Conservation (phyloP, 2,113 vertebrate species). For the Gallinago undulata region DNA sequence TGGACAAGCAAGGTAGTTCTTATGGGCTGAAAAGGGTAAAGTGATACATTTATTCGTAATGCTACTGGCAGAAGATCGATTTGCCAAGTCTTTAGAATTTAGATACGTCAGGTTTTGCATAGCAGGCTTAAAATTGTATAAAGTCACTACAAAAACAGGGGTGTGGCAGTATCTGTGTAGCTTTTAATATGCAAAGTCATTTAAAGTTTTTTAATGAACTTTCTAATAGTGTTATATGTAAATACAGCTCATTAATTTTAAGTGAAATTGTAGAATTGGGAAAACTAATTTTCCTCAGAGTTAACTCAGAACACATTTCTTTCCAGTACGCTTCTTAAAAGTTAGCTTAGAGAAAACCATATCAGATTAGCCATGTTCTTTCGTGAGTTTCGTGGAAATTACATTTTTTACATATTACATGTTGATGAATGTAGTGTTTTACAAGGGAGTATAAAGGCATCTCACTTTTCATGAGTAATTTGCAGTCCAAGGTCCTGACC, state of each 20-base stretch:
- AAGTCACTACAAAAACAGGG: background rate
- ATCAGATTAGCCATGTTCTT: background rate
- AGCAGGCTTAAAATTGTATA: background rate
- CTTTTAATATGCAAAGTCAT: background rate
- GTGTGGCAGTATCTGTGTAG: background rate
- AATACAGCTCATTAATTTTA: background rate
- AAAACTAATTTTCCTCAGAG: background rate
- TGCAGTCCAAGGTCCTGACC: background rate
- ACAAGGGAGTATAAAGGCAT: background rate
- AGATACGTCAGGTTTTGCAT: background rate
- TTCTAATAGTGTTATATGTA: background rate
- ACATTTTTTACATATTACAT: background rate
- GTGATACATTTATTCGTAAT: background rate
- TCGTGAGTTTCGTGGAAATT: accelerated
- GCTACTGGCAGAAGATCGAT: background rate
- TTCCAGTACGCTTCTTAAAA: background rate
- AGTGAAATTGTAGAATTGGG: background rate
- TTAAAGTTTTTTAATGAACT: background rate
- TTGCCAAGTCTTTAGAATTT: background rate
- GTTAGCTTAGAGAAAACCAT: background rate
- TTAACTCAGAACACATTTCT: background rate
- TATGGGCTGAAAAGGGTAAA: background rate
- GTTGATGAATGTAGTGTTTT: background rate
- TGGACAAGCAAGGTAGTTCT: background rate
- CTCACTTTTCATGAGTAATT: background rate